Base-by-base conservation (phyloP, 2,888 invertebrate species). In the Globia sparganii region DNA sequence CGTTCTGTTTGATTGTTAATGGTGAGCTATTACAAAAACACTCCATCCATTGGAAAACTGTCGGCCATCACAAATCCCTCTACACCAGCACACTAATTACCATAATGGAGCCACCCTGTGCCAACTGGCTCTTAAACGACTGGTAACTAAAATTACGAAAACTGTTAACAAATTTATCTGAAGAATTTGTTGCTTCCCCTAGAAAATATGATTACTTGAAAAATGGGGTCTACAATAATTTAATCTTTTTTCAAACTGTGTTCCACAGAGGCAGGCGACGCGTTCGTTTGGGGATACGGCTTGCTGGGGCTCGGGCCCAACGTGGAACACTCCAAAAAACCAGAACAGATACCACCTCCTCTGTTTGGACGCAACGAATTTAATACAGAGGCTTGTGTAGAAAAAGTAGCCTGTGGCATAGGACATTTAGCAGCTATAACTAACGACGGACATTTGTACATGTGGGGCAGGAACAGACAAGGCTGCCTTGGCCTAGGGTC, bases 261-360 rank as follows among this genome's bases (percentile, higher is more conserved):
- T 77, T 82, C 92, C 91, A 49, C 95, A 98, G 99, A 98, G 78
- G 94, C 97, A 81, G 99, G 99, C 0, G 97, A 98, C 43, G 99
- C 98, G 0, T 99, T 97, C 92, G 98, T 98, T 0, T 99, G 99
- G 99, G 99, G 99, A 9, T 99, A 97, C 93, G 99, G 99, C 53
- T 97, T 99, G 74, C 96, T 99, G 53, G 99, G 99, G 0, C 97
- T 98, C 53, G 99, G 99, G 0, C 99, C 99, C 0, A 96, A 97
- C 73, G 98, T 98, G 0, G 97, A 98, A 73, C 97, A 97, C 72
- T 95, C 97, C 1, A 91, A 94, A 0, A 95, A 94, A 79, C 99
- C 99, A 0, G 97, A 98, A 65, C 95, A 97, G 81, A 97, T 99
- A 76, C 98, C 99, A 8, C 95, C 97, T 8, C 97, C 98, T 0